Conservation (phyloP, 2,888 invertebrate species). For the Rhingia campestris region DNA sequence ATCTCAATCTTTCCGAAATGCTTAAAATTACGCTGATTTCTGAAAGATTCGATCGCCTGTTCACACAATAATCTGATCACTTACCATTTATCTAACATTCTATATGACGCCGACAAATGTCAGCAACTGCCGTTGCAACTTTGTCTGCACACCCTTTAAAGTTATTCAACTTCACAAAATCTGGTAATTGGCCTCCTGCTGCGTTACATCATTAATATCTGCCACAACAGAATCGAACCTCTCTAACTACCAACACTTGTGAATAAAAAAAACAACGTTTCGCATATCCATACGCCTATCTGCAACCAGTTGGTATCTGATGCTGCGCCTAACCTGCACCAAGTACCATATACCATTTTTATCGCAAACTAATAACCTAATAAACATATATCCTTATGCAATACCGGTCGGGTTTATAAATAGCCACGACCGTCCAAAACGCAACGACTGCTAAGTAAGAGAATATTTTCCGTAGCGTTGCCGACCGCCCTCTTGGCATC, state of each 20-base stretch:
- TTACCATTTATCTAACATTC: too few relatives aligned
- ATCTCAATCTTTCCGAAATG: too few relatives aligned
- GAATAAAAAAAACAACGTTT: too few relatives aligned
- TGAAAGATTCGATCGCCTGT: too few relatives aligned
- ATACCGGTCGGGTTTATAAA: slow-evolving; percentile 61
- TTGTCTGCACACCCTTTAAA: too few relatives aligned
- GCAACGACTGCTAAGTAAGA: background rate
- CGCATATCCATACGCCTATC: too few relatives aligned
- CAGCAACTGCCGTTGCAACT: too few relatives aligned
- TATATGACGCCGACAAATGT: too few relatives aligned
- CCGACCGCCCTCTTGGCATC: slow-evolving; percentile 1
- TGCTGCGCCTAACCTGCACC: slow-evolving; percentile 14
- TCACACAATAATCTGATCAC: too few relatives aligned
- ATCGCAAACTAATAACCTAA: slow-evolving; percentile 54
- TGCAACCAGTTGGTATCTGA: slow-evolving; percentile 33
- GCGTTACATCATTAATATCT: slow-evolving; percentile 51
- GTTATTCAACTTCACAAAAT: background rate
- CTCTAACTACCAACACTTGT: too few relatives aligned
- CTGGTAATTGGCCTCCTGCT: slow-evolving; percentile 16
- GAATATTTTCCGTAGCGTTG: slow-evolving; percentile 39
- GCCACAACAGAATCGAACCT: slow-evolving; percentile 33
- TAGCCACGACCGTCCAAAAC: slow-evolving; percentile 33
- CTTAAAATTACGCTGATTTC: too few relatives aligned
- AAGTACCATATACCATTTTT: slow-evolving; percentile 55
- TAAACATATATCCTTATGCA: slow-evolving; percentile 64